Evolutionary conservation across 2,797 vertebrate genomes (phyloP).

Genomic region (Siniperca scherzeri): DNA sequence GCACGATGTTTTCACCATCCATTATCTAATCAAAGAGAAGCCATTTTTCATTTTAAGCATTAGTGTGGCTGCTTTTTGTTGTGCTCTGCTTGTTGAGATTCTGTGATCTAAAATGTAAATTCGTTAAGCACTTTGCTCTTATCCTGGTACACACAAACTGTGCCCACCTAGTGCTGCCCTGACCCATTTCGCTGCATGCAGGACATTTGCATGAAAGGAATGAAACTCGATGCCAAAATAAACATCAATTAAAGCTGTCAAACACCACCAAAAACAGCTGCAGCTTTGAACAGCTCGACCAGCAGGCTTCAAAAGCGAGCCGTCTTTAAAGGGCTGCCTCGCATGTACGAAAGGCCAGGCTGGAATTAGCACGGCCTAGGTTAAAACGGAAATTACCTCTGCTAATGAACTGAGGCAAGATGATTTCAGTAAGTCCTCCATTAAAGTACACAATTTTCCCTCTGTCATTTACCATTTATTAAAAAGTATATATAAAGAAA

Average conservation of each 20-base stretch:
- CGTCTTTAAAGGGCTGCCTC: conserved; percentile 86
- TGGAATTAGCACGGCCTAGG: conserved; percentile 83
- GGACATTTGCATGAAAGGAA: conserved; percentile 89
- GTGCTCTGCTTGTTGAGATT: conserved; percentile 67
- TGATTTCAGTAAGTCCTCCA: conserved; percentile 50
- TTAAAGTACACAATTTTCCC: conserved; percentile 31
- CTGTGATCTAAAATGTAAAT: conserved; percentile 86
- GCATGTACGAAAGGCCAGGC: conserved; percentile 82
- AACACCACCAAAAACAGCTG: conserved; percentile 90
- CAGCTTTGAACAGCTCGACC: conserved; percentile 88
- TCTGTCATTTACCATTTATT: conserved; percentile 28
- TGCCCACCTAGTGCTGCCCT: conserved; percentile 84
- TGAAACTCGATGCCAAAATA: conserved; percentile 88
- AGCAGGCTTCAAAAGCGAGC: conserved; percentile 87
- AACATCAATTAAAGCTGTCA: conserved; percentile 92
- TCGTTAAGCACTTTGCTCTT: conserved; percentile 83
- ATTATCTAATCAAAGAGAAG: conserved; percentile 68
- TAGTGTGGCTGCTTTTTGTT: conserved; percentile 70
- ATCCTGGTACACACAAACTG: conserved; percentile 77
- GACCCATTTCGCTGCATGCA: conserved; percentile 86
- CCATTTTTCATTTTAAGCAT: conserved; percentile 61
- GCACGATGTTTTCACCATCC: conserved; percentile 46
- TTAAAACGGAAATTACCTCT: conserved; percentile 78
- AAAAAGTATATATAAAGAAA: conserved; percentile 13
- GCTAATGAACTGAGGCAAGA: conserved; percentile 74